Conservation (phyloP, 2,888 invertebrate species). For the Hartigia nigra region DNA sequence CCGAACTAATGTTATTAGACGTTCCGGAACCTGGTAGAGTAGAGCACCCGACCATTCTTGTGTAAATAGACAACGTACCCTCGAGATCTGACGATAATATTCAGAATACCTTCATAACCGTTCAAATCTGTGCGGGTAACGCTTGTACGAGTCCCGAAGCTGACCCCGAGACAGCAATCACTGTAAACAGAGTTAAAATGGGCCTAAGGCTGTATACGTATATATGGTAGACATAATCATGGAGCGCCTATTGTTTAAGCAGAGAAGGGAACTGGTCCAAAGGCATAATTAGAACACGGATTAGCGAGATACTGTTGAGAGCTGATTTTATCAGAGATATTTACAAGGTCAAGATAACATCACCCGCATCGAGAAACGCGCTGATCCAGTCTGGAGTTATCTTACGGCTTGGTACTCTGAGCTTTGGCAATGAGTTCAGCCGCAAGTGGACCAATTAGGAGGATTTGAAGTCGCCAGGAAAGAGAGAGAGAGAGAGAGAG, state of each 20-base stretch:
- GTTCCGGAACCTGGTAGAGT: constrained; percentile 33
- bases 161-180: constrained; percentile 22
- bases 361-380: constrained; percentile 5
- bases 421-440: neutral
- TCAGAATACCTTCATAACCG: constrained; percentile 38
- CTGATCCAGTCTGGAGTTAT: constrained; percentile 16
- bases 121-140: constrained; percentile 28
- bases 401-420: neutral
- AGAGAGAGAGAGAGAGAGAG: neutral
- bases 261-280: constrained; percentile 13
- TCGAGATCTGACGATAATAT: constrained; percentile 35
- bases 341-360: constrained; percentile 22
- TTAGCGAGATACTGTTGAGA: constrained; percentile 24
- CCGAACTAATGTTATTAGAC: constrained; percentile 46
- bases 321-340: constrained; percentile 25
- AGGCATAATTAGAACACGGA: constrained; percentile 22
- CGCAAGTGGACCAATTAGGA: neutral
- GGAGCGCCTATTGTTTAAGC: constrained; percentile 9
- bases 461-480: neutral
- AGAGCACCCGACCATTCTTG: constrained; percentile 25
- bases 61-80: constrained; percentile 45
- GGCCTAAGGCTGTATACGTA: constrained; percentile 1
- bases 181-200: constrained; percentile 20
- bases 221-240: neutral
- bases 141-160: constrained; percentile 11